Base-by-base conservation (phyloP, 2,888 invertebrate species). In the Leptinotarsa juncta region DNA sequence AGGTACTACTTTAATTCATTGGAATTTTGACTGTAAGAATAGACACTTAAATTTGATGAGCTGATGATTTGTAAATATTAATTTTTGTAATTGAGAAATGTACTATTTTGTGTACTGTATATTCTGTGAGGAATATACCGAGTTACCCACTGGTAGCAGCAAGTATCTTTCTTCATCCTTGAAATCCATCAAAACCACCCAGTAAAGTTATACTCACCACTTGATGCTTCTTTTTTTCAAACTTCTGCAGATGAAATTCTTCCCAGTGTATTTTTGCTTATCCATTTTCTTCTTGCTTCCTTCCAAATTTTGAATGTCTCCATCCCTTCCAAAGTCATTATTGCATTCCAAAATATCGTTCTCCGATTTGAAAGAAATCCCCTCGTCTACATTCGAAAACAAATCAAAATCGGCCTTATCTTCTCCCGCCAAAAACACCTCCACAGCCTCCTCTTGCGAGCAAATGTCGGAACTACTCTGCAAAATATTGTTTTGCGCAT, bases 401-500 rank as follows among this genome's bases (percentile, higher is more conserved):
- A 78, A 73, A 48, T 83, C 84, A 65, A 82, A 83, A 51, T 81
- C 82, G 51, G 81, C 80, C 77, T 84, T 83, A n/a, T 80, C 77
- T 78, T 84, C 84, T 83, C 84, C 86, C 84, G 86, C 85, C 83
- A 85, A 85, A 83, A 85, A 82, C 71, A 82, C 81, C 26, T 85
- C 84, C 18, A 83, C 83, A 82, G 85, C 84, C 85, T 83, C 85
- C 83, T 85, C 86, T 85, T 82, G 83, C 80, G 85, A 78, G 71
- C 77, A 78, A 77, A 82, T 76, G 60, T 80, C 79, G 65, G 80
- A 79, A 82, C 78, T 81, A 75, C 71, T 68, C 67, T 70, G 76
- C 71, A 69, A 51, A 67, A 70, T 71, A 66, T 76, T 73, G 78
- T 76, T 73, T 65, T 73, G 72, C 70, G 79, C 71, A 74, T 76